Evolutionary conservation across 1,140 invertebrate genomes (phyloP).

Genomic region (Plutomurus gul): DNA sequence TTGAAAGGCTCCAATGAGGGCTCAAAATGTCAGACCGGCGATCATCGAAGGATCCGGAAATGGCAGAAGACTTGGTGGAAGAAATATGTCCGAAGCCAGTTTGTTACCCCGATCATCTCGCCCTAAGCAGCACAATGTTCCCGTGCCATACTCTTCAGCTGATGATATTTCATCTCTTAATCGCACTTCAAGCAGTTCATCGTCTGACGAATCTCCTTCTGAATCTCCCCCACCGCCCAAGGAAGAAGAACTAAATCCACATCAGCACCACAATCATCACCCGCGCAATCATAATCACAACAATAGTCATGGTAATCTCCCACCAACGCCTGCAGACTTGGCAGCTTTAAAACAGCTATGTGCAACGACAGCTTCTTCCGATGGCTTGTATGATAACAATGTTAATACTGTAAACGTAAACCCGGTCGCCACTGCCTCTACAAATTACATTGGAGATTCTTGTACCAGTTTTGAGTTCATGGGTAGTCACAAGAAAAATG

Average conservation of each 20-base stretch:
- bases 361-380: slow-evolving; percentile 29
- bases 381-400: slow-evolving; percentile 46
- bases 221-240: slow-evolving; percentile 67
- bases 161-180: slow-evolving; percentile 79
- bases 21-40: slow-evolving; percentile 24
- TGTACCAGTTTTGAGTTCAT: slow-evolving; percentile 68
- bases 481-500: slow-evolving; percentile 34
- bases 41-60: slow-evolving; percentile 14
- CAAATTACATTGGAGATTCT: slow-evolving; percentile 63
- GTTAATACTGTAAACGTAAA: slow-evolving; percentile 10
- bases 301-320: slow-evolving; percentile 34
- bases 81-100: slow-evolving; percentile 48
- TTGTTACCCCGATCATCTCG: slow-evolving; percentile 35
- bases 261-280: not conserved
- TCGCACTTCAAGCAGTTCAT: slow-evolving; percentile 75
- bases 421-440: slow-evolving; percentile 7
- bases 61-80: slow-evolving; percentile 28
- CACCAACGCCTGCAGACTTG: slow-evolving; percentile 39
- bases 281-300: slow-evolving; percentile 9
- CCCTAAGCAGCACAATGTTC: slow-evolving; percentile 36
- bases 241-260: slow-evolving; percentile 54
- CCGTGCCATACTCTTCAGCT: slow-evolving; percentile 69
- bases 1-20: slow-evolving; percentile 1
- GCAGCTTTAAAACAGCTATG: slow-evolving; percentile 44
- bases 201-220: slow-evolving; percentile 70